Evolutionary conservation across 2,797 vertebrate genomes (phyloP), one percentile per base, ranked within the genome.

Genomic region (Okamejei kenojei): DNA sequence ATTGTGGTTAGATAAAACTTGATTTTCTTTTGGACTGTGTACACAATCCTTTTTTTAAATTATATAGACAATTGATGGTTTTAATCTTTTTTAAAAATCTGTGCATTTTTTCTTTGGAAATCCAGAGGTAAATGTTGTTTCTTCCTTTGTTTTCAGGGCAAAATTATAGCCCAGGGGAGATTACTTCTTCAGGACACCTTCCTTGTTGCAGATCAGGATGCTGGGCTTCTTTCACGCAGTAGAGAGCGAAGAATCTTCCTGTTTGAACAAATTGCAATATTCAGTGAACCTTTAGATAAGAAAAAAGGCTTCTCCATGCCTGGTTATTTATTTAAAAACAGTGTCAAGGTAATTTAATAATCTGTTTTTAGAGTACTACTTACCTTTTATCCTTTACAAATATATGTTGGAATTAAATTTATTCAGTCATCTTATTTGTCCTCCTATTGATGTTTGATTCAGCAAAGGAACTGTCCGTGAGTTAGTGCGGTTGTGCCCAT

Each of bases 251-350:
- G 98, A 93, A 97, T 99, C 94, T 99, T 99, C 97, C 97, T 99
- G 93, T 99, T 99, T 92, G 99, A 99, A 95, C 99, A 99, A 96
- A 97, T 99, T 91, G 96, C 99, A 94, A 99, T 99, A 95, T 99
- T 99, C 95, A 99, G 99, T 76, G 99, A 99, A 95, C 98, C 98
- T 13, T 96, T 99, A 90, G 99, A 99, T 95, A 99, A 98, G 96
- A 99, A 99, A 96, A 99, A 97, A 96, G 99, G 98, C 94, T 98
- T 98, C 96, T 98, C 98, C 93, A 96, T 98, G 96, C 98, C 98
- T 0, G 98, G 98, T 93, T 99, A 99, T 96, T 97, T 99, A 93
- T 99, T 99, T 95, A 99, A 98, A 96, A 98, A 98, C 96, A 99
- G 98, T 94, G 98, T 99, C 95, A 99, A 99, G 98, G 99, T 99